Base-by-base conservation (phyloP, 2,797 vertebrate species). In the Gymnocypris eckloni region DNA sequence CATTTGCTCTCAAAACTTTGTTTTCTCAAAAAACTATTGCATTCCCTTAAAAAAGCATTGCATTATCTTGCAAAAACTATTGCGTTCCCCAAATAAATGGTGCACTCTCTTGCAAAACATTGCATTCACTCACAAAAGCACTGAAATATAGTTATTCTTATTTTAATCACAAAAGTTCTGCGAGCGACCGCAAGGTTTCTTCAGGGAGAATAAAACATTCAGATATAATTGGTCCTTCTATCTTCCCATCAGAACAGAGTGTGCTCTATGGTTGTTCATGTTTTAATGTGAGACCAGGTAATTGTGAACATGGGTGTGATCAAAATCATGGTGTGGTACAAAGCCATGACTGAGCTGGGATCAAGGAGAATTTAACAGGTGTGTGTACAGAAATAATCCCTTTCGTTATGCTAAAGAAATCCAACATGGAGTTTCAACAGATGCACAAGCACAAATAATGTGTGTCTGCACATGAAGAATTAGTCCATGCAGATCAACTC, bases 351-450 rank as follows among this genome's bases (percentile, higher is more conserved):
- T 92, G 92, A 90, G 90, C 91, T 87, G 81, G 89, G 88, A 93
- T 91, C 90, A 93, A 93, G 91, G 88, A 54, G 52, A 83, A 87
- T 12, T 92, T 88, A 85, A 25, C 79, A 80, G 77, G 90, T 93
- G 91, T 93, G 93, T 93, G 89, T 90, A 90, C 88, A 90, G 89
- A 83, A 92, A 93, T 95, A 94, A 95, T 92, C 92, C 92, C 85
- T 89, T 95, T 95, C 94, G 94, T 93, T 93, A 91, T 91, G 88
- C 92, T 93, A 92, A 95, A 93, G 94, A 95, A 94, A 94, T 95
- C 92, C 92, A 93, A 93, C 94, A 92, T 94, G 92, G 90, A 94
- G 90, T 92, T 91, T 91, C 89, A 89, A 90, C 94, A 95, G 93
- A 95, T 95, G 94, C 93, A 92, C 82, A 83, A 93, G 92, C 90